phyloP scores from a whole-genome alignment of 2,113 vertebrate species.

The Oreotrochilus melanogaster region DNA sequence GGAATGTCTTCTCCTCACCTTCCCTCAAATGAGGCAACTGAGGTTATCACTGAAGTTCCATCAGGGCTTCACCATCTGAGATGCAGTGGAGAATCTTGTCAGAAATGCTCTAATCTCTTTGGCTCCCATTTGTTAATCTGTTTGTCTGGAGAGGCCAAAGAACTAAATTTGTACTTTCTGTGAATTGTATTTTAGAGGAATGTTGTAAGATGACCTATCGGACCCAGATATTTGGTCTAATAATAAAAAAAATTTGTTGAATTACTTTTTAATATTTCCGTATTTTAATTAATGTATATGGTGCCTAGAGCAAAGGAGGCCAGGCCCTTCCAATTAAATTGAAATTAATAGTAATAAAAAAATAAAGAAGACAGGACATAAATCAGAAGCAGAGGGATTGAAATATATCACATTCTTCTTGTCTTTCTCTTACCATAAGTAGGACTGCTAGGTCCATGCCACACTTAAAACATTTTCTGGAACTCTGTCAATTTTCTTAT shows the following conservation, averaged over 20 bases:
- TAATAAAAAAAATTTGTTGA: background rate
- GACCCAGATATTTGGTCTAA: background rate
- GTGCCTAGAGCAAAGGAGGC: constrained; percentile 42
- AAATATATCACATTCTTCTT: constrained; percentile 13
- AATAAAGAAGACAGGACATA: constrained; percentile 3
- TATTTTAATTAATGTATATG: constrained; percentile 60
- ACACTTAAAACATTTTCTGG: constrained; percentile 3
- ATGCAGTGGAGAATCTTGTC: background rate
- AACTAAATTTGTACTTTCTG: background rate
- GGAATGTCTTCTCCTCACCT: background rate
- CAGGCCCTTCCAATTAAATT: constrained; percentile 54
- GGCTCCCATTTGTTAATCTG: background rate
- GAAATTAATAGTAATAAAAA: constrained; percentile 43
- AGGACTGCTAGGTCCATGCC: background rate
- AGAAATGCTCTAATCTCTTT: background rate
- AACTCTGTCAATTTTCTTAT: constrained; percentile 1
- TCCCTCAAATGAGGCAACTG: rapidly evolving
- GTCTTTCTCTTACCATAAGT: background rate
- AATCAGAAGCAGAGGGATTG: constrained; percentile 13
- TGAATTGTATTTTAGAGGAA: background rate
- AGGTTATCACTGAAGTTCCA: background rate
- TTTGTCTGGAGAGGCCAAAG: background rate
- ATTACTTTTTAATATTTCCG: constrained; percentile 19
- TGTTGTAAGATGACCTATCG: background rate
- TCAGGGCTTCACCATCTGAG: background rate